Percentiles rank a stretch among this genome's conserved stretches.
phyloP scores from a whole-genome alignment of 1,140 invertebrate species.

The Brachionus paranguensis region DNA sequence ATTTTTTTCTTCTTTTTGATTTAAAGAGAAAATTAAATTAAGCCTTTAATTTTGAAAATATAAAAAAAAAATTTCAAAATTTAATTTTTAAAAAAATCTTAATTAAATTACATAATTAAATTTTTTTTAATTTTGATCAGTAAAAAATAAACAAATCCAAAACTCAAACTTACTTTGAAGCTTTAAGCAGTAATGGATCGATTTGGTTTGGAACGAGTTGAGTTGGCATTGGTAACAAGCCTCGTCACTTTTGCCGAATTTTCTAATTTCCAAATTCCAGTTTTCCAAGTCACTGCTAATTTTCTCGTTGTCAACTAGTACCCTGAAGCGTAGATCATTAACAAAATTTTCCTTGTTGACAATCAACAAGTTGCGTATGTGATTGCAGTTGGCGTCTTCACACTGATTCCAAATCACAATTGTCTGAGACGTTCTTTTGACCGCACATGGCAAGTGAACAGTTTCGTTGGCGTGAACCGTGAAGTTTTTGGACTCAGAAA shows the following conservation, averaged over 20 bases:
- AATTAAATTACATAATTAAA: too few species aligned
- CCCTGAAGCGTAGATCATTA: slow-evolving; percentile 8
- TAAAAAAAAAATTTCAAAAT: too few species aligned
- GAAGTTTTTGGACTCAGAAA: slow-evolving; percentile 15
- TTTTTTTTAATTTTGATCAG: too few species aligned
- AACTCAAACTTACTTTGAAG: neutral
- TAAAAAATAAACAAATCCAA: too few species aligned
- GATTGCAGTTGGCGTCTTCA: neutral
- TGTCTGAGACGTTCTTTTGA: neutral
- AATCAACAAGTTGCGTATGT: neutral
- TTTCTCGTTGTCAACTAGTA: neutral
- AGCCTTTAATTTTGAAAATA: too few species aligned
- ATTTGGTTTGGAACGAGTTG: neutral
- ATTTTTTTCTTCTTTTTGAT: too few species aligned
- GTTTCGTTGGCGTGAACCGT: slow-evolving; percentile 35
- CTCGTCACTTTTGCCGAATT: slow-evolving; percentile 34
- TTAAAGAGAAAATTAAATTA: too few species aligned
- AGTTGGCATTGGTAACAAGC: slow-evolving; percentile 37
- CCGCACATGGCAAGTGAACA: slow-evolving; percentile 2
- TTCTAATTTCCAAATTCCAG: slow-evolving; percentile 31
- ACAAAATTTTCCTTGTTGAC: slow-evolving; percentile 40
- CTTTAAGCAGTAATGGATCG: slow-evolving; percentile 32
- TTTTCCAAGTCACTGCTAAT: neutral
- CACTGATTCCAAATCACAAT: slow-evolving; percentile 38
- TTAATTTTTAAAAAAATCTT: too few species aligned